These are phyloP conservation scores for Falco novaeseelandiae DNA, from an alignment of 2,797 vertebrate genomes.

Conservation along the genomic window DNA sequence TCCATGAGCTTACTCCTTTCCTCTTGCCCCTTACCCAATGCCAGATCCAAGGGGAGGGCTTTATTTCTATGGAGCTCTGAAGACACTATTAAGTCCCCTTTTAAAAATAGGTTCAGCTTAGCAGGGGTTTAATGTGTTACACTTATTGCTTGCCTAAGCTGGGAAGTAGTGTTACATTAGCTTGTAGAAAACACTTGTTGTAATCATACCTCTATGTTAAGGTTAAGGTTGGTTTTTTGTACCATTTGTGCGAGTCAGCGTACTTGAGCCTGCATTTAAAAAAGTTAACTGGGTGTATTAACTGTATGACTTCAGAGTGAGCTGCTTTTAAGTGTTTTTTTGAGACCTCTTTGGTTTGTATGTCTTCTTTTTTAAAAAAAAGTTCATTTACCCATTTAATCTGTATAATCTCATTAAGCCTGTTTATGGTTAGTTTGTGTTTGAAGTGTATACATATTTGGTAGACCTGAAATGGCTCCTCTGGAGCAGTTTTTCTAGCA, in stretches of 20 bases:
- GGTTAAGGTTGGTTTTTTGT: not conserved
- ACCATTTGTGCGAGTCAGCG: rapidly evolving
- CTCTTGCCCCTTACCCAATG: not conserved
- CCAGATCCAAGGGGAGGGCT: not conserved
- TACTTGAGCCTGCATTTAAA: not conserved
- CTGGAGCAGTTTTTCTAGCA: conserved; percentile 1
- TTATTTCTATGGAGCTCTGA: not conserved
- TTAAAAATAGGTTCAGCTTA: conserved; percentile 28
- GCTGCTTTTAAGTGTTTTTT: not conserved
- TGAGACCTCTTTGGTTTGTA: not conserved
- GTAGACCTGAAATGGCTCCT: conserved; percentile 23
- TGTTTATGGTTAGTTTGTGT: not conserved
- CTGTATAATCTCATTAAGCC: conserved; percentile 22
- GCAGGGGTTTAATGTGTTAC: not conserved
- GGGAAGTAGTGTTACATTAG: not conserved
- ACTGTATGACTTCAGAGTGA: not conserved
- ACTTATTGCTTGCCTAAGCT: not conserved
- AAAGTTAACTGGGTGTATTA: not conserved
- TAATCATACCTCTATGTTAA: not conserved
- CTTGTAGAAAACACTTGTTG: not conserved
- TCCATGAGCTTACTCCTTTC: not conserved
- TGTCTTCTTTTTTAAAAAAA: not conserved
- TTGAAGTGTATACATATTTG: not conserved
- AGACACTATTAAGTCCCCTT: not conserved
- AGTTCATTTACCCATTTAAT: conserved; percentile 5